Percentiles rank a stretch among this genome's conserved stretches.
These are phyloP conservation scores for Drosophila oshimai DNA, from an alignment of 1,140 invertebrate species.

Conservation along the genomic window DNA sequence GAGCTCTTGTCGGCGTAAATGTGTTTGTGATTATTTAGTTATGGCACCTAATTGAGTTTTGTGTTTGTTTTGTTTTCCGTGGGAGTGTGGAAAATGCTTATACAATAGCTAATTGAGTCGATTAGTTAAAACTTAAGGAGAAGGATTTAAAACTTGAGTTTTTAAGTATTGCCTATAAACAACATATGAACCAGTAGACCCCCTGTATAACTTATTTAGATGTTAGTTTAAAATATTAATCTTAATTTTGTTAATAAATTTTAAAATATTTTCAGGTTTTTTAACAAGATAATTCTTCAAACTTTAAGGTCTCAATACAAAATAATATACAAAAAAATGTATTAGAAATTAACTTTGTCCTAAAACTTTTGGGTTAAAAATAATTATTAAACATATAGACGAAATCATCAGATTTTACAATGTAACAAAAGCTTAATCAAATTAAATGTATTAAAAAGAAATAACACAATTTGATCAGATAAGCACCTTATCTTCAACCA, in stretches of 20 bases:
- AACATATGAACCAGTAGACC: too few species aligned
- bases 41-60: constrained; percentile 80
- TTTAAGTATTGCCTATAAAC: too few species aligned
- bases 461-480: background rate
- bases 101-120: constrained; percentile 62
- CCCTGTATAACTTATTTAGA: too few species aligned
- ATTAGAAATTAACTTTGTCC: too few species aligned
- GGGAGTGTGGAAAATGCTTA: constrained; percentile 10
- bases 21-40: constrained; percentile 81
- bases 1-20: constrained; percentile 65
- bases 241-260: too few species aligned
- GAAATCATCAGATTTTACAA: background rate
- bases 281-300: too few species aligned
- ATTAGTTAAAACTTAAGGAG: constrained; percentile 28
- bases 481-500: background rate
- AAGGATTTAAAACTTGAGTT: background rate
- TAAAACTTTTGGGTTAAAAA: too few species aligned
- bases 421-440: too few species aligned
- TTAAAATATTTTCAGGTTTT: too few species aligned
- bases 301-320: too few species aligned
- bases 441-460: background rate
- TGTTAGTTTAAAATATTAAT: too few species aligned
- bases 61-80: constrained; percentile 37
- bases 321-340: too few species aligned
- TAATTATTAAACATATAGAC: background rate